Conservation (phyloP, 1,140 invertebrate genomes). For the Calosoma granatense region DNA sequence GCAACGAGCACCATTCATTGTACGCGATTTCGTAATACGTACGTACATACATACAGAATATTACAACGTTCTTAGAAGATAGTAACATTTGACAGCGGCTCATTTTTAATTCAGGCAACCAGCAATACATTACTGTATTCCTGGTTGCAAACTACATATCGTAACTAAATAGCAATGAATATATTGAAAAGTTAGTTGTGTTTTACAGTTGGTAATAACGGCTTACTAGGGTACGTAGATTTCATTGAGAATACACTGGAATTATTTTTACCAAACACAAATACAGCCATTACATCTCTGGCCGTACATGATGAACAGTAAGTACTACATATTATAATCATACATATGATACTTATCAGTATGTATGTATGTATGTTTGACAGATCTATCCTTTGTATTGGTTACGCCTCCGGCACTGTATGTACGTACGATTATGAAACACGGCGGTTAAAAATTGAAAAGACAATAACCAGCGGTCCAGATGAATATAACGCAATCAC, state of each 20-base stretch:
- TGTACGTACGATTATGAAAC: conserved; percentile 36
- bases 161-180: too few relatives aligned
- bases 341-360: background rate
- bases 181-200: too few relatives aligned
- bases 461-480: conserved; percentile 21
- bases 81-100: too few relatives aligned
- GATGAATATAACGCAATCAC: conserved; percentile 31
- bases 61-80: too few relatives aligned
- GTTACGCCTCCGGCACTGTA: conserved; percentile 35
- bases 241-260: background rate
- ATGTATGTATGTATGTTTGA: conserved; percentile 1
- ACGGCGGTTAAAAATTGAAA: conserved; percentile 25
- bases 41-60: too few relatives aligned
- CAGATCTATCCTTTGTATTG: conserved; percentile 20
- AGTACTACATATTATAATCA: too few relatives aligned
- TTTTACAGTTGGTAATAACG: background rate
- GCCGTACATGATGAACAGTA: background rate
- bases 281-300: background rate
- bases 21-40: conserved; percentile 19
- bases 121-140: too few relatives aligned
- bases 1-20: conserved; percentile 13
- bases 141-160: too few relatives aligned
- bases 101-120: too few relatives aligned
- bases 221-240: background rate
- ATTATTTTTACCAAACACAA: background rate